Evolutionary conservation across 2,797 vertebrate genomes (phyloP), one percentile per base, ranked within the genome.

Genomic region (Sorex maritimensis): DNA sequence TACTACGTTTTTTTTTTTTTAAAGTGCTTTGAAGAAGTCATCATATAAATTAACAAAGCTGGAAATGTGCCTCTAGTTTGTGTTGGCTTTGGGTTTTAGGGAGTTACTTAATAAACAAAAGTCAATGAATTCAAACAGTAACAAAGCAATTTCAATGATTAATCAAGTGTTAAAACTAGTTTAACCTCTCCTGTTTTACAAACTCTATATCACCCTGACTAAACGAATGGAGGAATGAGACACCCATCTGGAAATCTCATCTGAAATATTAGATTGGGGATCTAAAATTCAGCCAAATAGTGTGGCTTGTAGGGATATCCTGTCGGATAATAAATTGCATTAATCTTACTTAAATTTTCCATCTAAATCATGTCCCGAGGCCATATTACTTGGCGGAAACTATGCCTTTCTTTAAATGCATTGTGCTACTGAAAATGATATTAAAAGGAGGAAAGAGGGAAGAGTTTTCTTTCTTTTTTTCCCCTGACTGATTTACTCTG

Each of bases 181-280:
- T 98, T 98, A 98, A 98, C 97, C 97, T 98, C 98, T 98, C 89
- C 97, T 97, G 98, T 98, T 98, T 98, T 98, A 98, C 98, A 98
- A 98, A 98, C 98, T 98, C 98, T 99, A 98, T 98, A 99, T 99
- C 99, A 99, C 99, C 99, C 99, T 97, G 97, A 98, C 98, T 98
- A 97, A 98, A 98, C 98, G 98, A 98, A 98, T 98, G 98, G 98
- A 98, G 98, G 99, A 99, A 98, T 98, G 98, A 98, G 98, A 99
- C 98, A 98, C 98, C 96, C 97, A 97, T 99, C 99, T 99, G 99
- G 99, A 99, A 99, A 99, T 98, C 99, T 99, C 99, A 99, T 99
- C 98, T 99, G 98, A 97, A 98, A 98, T 98, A 98, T 98, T 98
- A 99, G 97, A 98, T 97, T 97, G 96, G 97, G 98, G 98, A 98